A percentile compares a stretch with the other conserved stretches of the same genome.
Evolutionary conservation across 1,140 invertebrate species (phyloP).

Genomic region (Idris sp.): DNA sequence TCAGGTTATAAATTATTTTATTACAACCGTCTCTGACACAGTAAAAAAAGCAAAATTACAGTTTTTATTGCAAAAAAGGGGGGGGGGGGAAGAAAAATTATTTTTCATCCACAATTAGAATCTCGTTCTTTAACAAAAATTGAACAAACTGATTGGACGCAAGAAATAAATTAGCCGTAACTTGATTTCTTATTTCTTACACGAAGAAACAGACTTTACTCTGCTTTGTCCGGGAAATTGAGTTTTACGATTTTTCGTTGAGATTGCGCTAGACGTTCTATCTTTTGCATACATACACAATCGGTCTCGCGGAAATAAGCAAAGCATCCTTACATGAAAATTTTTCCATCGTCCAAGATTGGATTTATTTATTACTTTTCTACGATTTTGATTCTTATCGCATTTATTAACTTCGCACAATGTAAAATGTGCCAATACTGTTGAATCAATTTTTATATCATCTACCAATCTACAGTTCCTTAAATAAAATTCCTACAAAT

Average conservation of each 20-base stretch:
- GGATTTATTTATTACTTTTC: conserved; percentile 40
- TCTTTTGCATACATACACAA: conserved; percentile 54
- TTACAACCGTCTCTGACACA: too few relatives aligned
- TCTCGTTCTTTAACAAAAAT: too few relatives aligned
- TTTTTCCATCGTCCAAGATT: conserved; percentile 34
- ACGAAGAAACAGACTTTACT: too few relatives aligned
- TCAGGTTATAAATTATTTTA: conserved; percentile 19
- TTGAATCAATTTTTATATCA: too few relatives aligned
- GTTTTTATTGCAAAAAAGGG: too few relatives aligned
- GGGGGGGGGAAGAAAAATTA: too few relatives aligned
- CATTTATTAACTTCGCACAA: too few relatives aligned
- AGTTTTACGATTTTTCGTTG: conserved; percentile 62
- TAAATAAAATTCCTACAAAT: too few relatives aligned
- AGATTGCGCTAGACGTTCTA: conserved; percentile 54
- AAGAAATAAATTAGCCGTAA: conserved; percentile 53
- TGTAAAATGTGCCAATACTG: conserved; percentile 8
- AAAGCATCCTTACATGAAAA: conserved; percentile 56
- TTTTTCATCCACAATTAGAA: too few relatives aligned
- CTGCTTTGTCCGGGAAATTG: conserved; percentile 64
- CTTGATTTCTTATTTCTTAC: conserved; percentile 34
- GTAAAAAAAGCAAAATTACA: too few relatives aligned
- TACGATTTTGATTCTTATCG: conserved; percentile 11
- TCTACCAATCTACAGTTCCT: too few relatives aligned
- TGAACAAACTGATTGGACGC: conserved; percentile 12
- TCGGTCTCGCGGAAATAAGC: conserved; percentile 61